Base-by-base conservation (phyloP, 2,797 vertebrate species). In the Paramormyrops hopkinsi region DNA sequence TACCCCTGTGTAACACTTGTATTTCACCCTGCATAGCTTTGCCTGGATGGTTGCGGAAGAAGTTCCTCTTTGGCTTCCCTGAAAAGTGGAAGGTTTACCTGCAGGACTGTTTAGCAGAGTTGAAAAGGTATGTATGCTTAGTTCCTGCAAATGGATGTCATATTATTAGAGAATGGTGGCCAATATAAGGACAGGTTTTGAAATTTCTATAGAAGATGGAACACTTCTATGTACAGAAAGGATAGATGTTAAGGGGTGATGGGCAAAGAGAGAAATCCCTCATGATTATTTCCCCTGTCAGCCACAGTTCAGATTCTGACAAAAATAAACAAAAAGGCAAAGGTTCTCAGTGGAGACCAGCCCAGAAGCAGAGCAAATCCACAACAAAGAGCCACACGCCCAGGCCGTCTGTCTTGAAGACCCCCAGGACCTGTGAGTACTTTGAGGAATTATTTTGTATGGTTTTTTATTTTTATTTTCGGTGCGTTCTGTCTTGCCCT, bases 31-130 rank as follows among this genome's bases (percentile, higher is more conserved):
- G 37, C n/a, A 50, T 92, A 97, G 96, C 54, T 2, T 94, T 97
- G 89, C 96, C 96, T 4, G 91, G 56, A 14, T 95, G 94, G 94
- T 88, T 97, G 91, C 91, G 94, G 89, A 95, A 94, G 89, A 95
- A 93, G 89, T 97, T 96, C 92, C 4, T 79, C 0, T 91, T 90
- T 22, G 96, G 96, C 14, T 96, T 97, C 89, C 96, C 96, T 50
- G 41, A 90, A 82, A 91, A 94, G 91, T 97, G 96, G 96, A 94
- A 95, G 87, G 83, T 41, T 2, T 92, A 95, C 89, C 92, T 95
- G 86, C 89, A 96, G 76, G 91, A 88, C 88, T 94, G 93, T 90
- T 86, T 94, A 87, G 93, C 89, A 14, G 92, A 93, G 44, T 88
- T 89, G 14, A 92, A 53, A 89, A 14, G 90, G 96, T 97, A 94